Percentiles rank a stretch among this genome's conserved stretches.
Evolutionary conservation across 1,140 invertebrate species (phyloP).

Genomic region (Scaptomyza graminum): DNA sequence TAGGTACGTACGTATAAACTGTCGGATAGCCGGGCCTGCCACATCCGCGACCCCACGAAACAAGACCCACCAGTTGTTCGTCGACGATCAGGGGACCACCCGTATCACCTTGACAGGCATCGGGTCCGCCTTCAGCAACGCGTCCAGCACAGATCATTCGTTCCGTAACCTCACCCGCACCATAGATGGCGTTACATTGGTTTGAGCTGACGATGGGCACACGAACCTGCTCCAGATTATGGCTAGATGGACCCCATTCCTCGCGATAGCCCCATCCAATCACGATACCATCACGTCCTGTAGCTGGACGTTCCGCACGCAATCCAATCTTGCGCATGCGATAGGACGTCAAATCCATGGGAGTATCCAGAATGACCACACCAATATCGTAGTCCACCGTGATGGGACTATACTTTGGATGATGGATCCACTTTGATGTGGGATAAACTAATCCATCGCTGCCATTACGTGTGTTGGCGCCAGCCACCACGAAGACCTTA

Average conservation of each 20-base stretch:
- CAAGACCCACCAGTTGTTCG: conserved; percentile 85
- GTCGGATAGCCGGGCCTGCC: conserved; percentile 85
- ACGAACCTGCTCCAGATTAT: conserved; percentile 84
- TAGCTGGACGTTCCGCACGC: conserved; percentile 51
- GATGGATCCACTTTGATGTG: conserved; percentile 83
- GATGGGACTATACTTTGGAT: conserved; percentile 83
- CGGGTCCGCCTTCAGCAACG: conserved; percentile 85
- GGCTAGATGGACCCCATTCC: conserved; percentile 84
- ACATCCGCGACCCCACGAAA: conserved; percentile 88
- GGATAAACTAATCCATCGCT: conserved; percentile 80
- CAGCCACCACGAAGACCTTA: conserved; percentile 61
- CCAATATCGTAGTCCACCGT: conserved; percentile 87
- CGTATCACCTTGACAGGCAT: conserved; percentile 88
- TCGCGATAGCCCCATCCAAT: conserved; percentile 86
- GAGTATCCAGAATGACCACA: conserved; percentile 80
- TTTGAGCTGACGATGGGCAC: conserved; percentile 81
- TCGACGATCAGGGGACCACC: conserved; percentile 87
- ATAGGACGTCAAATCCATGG: conserved; percentile 54
- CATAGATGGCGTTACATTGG: conserved; percentile 61
- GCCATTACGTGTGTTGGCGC: conserved; percentile 65
- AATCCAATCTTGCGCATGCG: conserved; percentile 51
- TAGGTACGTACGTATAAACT: conserved; percentile 86
- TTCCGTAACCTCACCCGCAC: conserved; percentile 79
- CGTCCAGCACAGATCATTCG: conserved; percentile 87
- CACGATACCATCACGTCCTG: conserved; percentile 82